These are phyloP conservation scores for Taxidea taxus DNA, from an alignment of 2,113 vertebrate species.

Conservation along the genomic window DNA sequence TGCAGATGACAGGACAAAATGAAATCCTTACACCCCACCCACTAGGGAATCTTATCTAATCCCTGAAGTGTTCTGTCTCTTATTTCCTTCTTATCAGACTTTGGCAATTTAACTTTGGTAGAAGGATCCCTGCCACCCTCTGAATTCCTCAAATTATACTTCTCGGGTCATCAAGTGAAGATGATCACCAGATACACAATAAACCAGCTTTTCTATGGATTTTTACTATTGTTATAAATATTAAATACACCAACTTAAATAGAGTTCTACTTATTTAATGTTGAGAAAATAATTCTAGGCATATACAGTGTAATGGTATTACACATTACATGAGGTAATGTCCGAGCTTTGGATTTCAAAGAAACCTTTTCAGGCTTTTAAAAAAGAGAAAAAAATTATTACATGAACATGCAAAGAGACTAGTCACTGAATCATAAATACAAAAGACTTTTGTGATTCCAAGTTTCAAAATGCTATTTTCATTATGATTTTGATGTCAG, in stretches of 20 bases:
- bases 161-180: neutral
- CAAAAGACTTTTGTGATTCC: neutral
- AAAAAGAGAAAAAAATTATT: neutral
- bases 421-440: neutral
- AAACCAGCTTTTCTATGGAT: neutral
- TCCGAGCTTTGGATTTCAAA: neutral
- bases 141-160: slow-evolving; percentile 43
- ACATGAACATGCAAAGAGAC: neutral
- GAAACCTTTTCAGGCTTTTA: neutral
- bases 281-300: neutral
- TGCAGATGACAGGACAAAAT: neutral
- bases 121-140: slow-evolving; percentile 66
- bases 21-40: slow-evolving; percentile 69
- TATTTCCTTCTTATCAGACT: slow-evolving; percentile 63
- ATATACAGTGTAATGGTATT: neutral
- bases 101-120: slow-evolving; percentile 52
- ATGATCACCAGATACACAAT: neutral
- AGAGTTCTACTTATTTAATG: neutral
- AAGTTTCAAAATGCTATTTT: neutral
- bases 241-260: neutral
- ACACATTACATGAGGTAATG: too few relatives aligned
- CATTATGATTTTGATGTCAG: neutral
- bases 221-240: neutral
- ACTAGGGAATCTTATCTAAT: slow-evolving; percentile 62
- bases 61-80: slow-evolving; percentile 69